phyloP scores from a whole-genome alignment of 2,113 vertebrate genomes.

The Hemibagrus wyckioides region DNA sequence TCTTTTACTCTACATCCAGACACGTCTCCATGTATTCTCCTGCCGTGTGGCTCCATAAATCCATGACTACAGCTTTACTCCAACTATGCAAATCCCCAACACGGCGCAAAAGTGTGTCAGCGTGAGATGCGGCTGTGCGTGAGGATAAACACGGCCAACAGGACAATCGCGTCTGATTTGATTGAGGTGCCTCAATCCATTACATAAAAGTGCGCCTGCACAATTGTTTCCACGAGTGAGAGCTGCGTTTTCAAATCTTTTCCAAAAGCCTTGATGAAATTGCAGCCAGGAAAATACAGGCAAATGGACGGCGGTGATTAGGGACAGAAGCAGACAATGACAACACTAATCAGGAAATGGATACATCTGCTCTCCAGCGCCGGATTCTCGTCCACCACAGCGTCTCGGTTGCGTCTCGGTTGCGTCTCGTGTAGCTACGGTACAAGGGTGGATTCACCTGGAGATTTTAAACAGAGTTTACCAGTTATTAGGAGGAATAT shows the following conservation, averaged over 20 bases:
- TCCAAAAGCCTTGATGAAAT: constrained; percentile 35
- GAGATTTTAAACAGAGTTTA: constrained; percentile 5
- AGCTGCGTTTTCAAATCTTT: constrained; percentile 36
- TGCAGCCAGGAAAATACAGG: background rate
- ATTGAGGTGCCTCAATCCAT: constrained; percentile 52
- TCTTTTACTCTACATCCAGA: background rate
- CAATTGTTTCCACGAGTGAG: constrained; percentile 39
- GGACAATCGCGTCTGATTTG: constrained; percentile 47
- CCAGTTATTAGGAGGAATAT: background rate
- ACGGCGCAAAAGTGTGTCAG: background rate
- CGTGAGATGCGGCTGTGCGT: background rate
- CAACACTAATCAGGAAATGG: constrained; percentile 34
- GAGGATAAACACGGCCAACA: constrained; percentile 42
- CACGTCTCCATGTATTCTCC: constrained; percentile 11
- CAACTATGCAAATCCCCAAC: constrained; percentile 31
- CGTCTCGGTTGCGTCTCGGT: background rate
- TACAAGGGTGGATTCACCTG: constrained; percentile 25
- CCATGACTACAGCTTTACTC: background rate
- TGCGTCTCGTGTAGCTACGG: constrained; percentile 12
- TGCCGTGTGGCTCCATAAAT: background rate
- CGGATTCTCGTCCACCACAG: background rate
- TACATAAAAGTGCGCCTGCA: constrained; percentile 29
- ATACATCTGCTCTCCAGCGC: constrained; percentile 9
- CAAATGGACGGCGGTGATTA: constrained; percentile 24
- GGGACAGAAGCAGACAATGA: constrained; percentile 29